Evolutionary conservation across 2,888 invertebrate genomes (phyloP).

Genomic region (Lutraria lutraria): DNA sequence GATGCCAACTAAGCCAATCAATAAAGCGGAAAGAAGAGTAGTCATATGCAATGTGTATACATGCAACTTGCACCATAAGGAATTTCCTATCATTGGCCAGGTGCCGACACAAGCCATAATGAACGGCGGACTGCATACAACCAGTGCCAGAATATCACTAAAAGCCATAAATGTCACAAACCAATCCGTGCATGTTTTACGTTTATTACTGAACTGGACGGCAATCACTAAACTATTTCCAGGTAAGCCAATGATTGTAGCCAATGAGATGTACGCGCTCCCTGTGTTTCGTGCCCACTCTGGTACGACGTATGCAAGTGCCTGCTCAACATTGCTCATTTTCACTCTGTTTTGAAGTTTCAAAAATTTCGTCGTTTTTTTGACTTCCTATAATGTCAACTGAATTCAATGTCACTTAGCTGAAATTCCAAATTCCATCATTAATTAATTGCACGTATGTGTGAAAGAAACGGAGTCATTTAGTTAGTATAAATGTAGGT

Average conservation of each 20-base stretch:
- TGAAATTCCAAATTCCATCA: too few relatives aligned
- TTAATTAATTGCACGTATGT: too few relatives aligned
- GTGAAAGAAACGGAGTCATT: too few relatives aligned
- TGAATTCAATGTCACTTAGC: too few relatives aligned
- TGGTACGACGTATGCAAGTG: not conserved
- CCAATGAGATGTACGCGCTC: not conserved
- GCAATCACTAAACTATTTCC: constrained; percentile 15
- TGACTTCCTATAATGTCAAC: too few relatives aligned
- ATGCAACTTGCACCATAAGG: not conserved
- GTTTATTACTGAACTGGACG: not conserved
- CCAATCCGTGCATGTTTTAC: not conserved
- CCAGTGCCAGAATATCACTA: not conserved
- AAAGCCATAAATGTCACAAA: constrained; percentile 5
- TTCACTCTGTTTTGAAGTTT: too few relatives aligned
- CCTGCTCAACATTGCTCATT: not conserved
- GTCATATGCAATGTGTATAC: not conserved
- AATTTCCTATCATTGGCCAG: not conserved
- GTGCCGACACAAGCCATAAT: not conserved
- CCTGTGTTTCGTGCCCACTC: not conserved
- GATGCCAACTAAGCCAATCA: not conserved
- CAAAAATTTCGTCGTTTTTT: too few relatives aligned
- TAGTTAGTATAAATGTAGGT: too few relatives aligned
- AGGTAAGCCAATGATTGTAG: constrained; percentile 18
- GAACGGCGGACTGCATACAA: constrained; percentile 18
- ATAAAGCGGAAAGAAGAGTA: not conserved